Evolutionary conservation across 2,113 vertebrate genomes (phyloP).

Genomic region (Andinoacara biseriatus): DNA sequence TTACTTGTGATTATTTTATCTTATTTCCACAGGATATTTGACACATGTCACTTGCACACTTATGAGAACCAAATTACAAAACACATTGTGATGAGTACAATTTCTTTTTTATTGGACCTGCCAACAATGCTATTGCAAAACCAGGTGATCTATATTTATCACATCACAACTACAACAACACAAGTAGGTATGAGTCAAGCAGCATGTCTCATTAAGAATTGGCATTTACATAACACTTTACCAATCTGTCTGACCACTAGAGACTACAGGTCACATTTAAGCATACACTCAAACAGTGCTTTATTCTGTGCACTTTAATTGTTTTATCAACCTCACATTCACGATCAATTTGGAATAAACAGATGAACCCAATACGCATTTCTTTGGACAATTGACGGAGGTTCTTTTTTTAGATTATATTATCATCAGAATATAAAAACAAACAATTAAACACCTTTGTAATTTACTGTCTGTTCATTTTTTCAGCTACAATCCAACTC

Average conservation of each 20-base stretch:
- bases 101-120: not conserved
- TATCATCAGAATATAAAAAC: not conserved
- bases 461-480: not conserved
- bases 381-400: not conserved
- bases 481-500: constrained; percentile 43
- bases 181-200: not conserved
- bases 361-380: not conserved
- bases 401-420: not conserved
- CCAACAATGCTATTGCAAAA: not conserved
- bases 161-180: not conserved
- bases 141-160: not conserved
- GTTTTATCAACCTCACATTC: not conserved
- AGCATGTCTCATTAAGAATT: not conserved
- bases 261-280: not conserved
- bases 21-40: not conserved
- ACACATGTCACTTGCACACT: not conserved
- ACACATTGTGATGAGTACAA: not conserved
- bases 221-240: not conserved
- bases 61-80: not conserved
- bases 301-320: not conserved
- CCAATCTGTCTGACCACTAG: not conserved
- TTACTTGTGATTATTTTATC: not conserved
- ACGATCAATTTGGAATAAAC: not conserved
- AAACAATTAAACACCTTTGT: not conserved
- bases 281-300: not conserved